Conservation (phyloP, 2,113 vertebrate genomes). For the Pavo muticus region DNA sequence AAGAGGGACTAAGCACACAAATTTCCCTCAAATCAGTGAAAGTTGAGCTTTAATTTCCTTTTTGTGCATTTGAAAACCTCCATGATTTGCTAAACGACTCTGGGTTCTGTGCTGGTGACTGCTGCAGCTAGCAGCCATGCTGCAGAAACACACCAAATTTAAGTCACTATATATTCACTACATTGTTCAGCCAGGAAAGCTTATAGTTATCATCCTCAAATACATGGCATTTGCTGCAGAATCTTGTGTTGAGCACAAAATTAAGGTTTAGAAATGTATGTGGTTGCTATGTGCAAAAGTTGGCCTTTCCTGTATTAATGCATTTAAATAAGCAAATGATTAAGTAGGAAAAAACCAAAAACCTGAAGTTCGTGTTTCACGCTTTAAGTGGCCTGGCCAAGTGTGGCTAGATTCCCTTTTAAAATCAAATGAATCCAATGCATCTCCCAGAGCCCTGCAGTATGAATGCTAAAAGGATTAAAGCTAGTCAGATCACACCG, state of each 20-base stretch:
- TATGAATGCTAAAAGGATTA: constrained; percentile 73
- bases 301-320: constrained; percentile 7
- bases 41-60: not conserved
- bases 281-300: not conserved
- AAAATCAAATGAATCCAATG: constrained; percentile 51
- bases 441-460: constrained; percentile 61
- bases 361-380: constrained; percentile 42
- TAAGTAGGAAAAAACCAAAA: constrained; percentile 31
- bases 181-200: not conserved
- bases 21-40: not conserved
- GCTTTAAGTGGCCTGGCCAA: constrained; percentile 16
- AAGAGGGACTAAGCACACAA: not conserved
- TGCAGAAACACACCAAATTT: not conserved
- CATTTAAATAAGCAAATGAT: constrained; percentile 54
- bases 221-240: not conserved
- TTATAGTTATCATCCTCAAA: not conserved
- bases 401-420: constrained; percentile 57
- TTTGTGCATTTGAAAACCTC: not conserved
- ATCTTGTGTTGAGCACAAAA: not conserved
- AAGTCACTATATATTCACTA: not conserved
- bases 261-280: not conserved
- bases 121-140: not conserved
- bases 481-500: constrained; percentile 12
- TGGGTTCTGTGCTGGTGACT: not conserved
- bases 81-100: not conserved